Percentiles rank a stretch among this genome's conserved stretches.
Evolutionary conservation across 2,888 invertebrate species (phyloP).

Genomic region (Congeria kusceri): DNA sequence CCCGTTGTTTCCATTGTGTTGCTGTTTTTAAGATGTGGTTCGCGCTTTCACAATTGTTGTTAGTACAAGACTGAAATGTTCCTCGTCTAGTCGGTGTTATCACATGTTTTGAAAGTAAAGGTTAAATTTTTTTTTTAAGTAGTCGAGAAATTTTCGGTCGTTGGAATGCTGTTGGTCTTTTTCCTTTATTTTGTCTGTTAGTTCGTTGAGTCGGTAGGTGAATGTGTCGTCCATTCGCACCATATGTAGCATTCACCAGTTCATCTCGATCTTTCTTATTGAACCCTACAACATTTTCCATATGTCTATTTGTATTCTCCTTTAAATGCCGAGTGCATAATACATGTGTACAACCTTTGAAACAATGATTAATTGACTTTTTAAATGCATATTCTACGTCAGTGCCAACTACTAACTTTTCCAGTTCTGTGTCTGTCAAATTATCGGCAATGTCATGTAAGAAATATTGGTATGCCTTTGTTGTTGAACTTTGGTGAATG

Average conservation of each 20-base stretch:
- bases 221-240: constrained; percentile 12
- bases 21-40: constrained; percentile 42
- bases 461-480: constrained; percentile 24
- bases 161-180: not conserved
- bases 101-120: constrained; percentile 9
- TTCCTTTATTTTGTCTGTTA: not conserved
- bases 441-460: constrained; percentile 30
- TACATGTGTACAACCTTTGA: constrained; percentile 28
- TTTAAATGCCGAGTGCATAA: constrained; percentile 49
- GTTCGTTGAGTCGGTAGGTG: not conserved
- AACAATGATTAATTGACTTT: constrained; percentile 23
- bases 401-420: constrained; percentile 15
- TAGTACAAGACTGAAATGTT: not conserved
- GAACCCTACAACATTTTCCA: constrained; percentile 24
- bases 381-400: constrained; percentile 43
- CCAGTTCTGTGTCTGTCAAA: constrained; percentile 14
- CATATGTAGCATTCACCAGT: constrained; percentile 3
- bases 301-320: constrained; percentile 36
- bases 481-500: constrained; percentile 19
- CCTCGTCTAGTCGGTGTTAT: constrained; percentile 6
- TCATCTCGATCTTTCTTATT: not conserved
- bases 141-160: not conserved
- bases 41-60: constrained; percentile 40
- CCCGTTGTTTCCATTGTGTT: constrained; percentile 14
- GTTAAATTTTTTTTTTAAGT: constrained; percentile 15